phyloP scores from a whole-genome alignment of 1,140 invertebrate species.

The Adoxophyes honmai region DNA sequence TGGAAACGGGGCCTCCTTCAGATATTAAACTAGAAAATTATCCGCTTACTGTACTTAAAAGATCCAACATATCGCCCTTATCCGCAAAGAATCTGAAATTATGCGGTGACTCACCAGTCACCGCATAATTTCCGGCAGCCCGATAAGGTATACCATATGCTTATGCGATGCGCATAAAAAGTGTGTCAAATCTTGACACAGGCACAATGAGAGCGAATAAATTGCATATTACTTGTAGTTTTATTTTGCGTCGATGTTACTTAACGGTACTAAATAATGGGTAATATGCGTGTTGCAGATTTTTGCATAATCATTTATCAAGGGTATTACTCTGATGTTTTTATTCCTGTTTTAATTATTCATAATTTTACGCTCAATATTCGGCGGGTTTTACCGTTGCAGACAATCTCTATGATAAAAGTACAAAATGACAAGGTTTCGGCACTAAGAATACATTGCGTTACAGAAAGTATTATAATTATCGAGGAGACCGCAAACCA shows the following conservation, averaged over 20 bases:
- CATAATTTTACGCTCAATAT: too few species aligned
- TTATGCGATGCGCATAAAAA: slow-evolving; percentile 57
- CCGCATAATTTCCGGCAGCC: slow-evolving; percentile 49
- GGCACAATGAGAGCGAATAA: slow-evolving; percentile 16
- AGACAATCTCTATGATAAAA: too few species aligned
- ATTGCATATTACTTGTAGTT: slow-evolving; percentile 13
- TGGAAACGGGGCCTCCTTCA: background rate
- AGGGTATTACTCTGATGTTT: too few species aligned
- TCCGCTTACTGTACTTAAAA: background rate
- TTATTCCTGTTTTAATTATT: too few species aligned
- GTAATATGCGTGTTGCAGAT: background rate
- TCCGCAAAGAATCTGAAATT: slow-evolving; percentile 50
- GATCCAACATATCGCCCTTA: slow-evolving; percentile 39
- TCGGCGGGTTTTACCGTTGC: too few species aligned
- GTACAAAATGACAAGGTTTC: too few species aligned
- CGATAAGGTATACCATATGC: slow-evolving; percentile 57
- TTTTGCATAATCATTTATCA: background rate
- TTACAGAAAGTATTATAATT: too few species aligned
- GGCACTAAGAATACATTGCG: too few species aligned
- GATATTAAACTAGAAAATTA: background rate
- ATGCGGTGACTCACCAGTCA: slow-evolving; percentile 65
- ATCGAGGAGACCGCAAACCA: too few species aligned
- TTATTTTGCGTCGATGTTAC: slow-evolving; percentile 26
- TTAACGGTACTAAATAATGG: slow-evolving; percentile 23
- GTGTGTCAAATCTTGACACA: slow-evolving; percentile 37